phyloP scores from a whole-genome alignment of 2,888 invertebrate genomes.

The Dryococelus australis region DNA sequence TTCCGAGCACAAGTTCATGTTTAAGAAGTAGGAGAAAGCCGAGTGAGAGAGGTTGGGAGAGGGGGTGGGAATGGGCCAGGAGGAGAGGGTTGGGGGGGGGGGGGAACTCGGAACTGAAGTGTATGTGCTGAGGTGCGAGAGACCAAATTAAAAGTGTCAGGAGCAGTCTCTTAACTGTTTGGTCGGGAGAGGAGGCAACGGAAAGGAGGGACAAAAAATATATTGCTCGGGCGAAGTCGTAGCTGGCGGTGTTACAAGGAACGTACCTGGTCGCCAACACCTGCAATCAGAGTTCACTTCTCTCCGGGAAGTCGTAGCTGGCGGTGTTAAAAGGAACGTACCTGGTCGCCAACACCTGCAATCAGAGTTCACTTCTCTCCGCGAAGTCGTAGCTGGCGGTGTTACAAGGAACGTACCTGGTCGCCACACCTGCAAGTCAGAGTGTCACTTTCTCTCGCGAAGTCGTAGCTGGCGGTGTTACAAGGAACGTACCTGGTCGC shows the following conservation, averaged over 20 bases:
- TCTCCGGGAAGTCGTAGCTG: background rate
- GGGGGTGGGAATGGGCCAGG: too few relatives aligned
- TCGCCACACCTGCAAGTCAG: slow-evolving; percentile 29
- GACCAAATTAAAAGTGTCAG: slow-evolving; percentile 47
- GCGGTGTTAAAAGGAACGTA: background rate
- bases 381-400: background rate
- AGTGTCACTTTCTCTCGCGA: background rate
- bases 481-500: slow-evolving; percentile 17
- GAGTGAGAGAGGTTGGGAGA: slow-evolving; percentile 31
- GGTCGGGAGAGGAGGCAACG: background rate
- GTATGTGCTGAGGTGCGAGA: slow-evolving; percentile 37
- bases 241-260: slow-evolving; percentile 12
- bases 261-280: slow-evolving; percentile 12
- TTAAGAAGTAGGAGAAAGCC: slow-evolving; percentile 42
- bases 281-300: slow-evolving; percentile 11
- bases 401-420: slow-evolving; percentile 9
- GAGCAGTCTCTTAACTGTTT: slow-evolving; percentile 41
- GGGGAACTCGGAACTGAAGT: slow-evolving; percentile 9
- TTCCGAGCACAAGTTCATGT: slow-evolving; percentile 44
- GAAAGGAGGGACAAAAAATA: background rate
- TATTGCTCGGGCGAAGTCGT: background rate
- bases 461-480: background rate
- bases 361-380: background rate
- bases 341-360: slow-evolving; percentile 29
- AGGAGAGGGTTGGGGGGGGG: too few relatives aligned